Conservation (phyloP, 2,113 vertebrate species). For the Hyperoodon ampullatus region DNA sequence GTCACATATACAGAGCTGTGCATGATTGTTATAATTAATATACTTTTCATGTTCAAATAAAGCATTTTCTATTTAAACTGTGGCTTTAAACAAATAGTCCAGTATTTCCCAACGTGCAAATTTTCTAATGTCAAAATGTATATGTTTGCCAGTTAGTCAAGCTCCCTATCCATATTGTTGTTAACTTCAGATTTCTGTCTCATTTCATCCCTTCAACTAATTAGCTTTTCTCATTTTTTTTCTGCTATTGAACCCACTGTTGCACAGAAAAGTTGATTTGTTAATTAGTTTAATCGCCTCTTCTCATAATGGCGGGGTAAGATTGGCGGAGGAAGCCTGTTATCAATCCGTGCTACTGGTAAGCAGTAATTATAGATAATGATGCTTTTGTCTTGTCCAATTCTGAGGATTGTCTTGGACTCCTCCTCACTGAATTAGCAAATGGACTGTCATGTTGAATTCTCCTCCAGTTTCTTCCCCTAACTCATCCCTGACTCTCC, state of each 20-base stretch:
- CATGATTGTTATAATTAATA: neutral
- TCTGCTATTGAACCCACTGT: constrained; percentile 80
- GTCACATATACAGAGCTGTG: neutral
- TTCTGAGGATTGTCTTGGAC: constrained; percentile 95
- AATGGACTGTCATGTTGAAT: constrained; percentile 87
- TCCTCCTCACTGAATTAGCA: constrained; percentile 89
- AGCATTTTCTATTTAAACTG: constrained; percentile 6
- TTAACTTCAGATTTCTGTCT: constrained; percentile 70
- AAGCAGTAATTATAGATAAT: constrained; percentile 96
- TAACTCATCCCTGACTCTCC: constrained; percentile 72
- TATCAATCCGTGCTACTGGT: constrained; percentile 88
- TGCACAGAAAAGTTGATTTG: constrained; percentile 84
- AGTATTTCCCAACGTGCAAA: constrained; percentile 20
- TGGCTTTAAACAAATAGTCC: constrained; percentile 47
- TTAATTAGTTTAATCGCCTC: constrained; percentile 89
- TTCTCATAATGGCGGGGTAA: constrained; percentile 89
- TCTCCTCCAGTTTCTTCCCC: constrained; percentile 88
- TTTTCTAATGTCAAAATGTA: constrained; percentile 69
- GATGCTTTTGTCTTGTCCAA: constrained; percentile 95
- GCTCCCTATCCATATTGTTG: constrained; percentile 48
- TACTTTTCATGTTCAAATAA: constrained; percentile 58
- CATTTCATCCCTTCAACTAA: constrained; percentile 57
- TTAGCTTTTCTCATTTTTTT: constrained; percentile 74
- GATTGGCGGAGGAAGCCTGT: constrained; percentile 89
- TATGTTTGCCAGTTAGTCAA: constrained; percentile 41